Evolutionary conservation across 1,140 invertebrate species (phyloP), one percentile per base, ranked within the genome.

Genomic region (Papilio dardanus): DNA sequence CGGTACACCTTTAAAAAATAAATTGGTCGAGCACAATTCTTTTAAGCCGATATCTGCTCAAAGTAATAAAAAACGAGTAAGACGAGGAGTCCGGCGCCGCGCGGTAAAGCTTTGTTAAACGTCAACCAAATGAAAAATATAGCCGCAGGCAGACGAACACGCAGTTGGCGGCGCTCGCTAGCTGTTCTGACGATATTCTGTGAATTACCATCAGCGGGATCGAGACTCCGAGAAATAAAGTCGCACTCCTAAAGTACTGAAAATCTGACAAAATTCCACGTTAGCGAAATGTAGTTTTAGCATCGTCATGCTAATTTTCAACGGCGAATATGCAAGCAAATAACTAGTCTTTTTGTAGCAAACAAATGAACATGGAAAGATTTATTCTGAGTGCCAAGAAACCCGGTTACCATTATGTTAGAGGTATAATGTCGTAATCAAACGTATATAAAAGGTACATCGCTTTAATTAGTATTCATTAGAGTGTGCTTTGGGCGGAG

Each of bases 401-500:
- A 46, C 16, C 10, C 16, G 16, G n/a, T 46, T 6, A 46, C 42
- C 42, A 16, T 14, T 16, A 42, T n/a, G n/a, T 46, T 46, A 3
- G 6, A 46, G 42, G 16, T 46, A 46, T 46, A 19, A 46, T 46
- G 16, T 46, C 7, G 42, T 46, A 46, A 46, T 46, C 16, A 46
- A n/a, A 46, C n/a, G 42, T 46, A n/a, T 46, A 46, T 46, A n/a
- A 19, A 46, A 46, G 42, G 14, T n/a, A 46, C 16, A 46, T 46
- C 42, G 16, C n/a, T 46, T 46, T 46, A 46, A 46, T 46, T 46
- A 46, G 42, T 46, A 46, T 46, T 46, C 42, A 46, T 46, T 46
- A 46, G 42, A n/a, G 42, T 46, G 42, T 46, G 42, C 42, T 46
- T 46, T 46, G 42, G 42, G 42, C 42, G 42, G 42, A n/a, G 42